Conservation (phyloP, 2,113 vertebrate species). For the Zonotrichia leucophrys region DNA sequence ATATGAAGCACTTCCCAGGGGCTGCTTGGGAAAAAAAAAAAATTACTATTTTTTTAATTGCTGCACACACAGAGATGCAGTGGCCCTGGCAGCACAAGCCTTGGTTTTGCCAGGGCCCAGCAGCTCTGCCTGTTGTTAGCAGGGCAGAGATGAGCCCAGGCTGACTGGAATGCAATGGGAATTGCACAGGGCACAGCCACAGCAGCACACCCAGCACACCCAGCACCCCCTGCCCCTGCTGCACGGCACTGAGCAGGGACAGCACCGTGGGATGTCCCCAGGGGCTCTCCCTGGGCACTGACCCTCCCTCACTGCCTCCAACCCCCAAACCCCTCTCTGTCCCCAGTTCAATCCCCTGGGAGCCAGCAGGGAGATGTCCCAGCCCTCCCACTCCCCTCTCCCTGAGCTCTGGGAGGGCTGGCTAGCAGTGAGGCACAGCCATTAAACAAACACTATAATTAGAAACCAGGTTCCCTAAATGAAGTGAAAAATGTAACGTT, state of each 20-base stretch:
- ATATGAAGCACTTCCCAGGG: background rate
- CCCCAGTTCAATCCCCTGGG: too few relatives aligned
- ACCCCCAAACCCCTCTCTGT: fast-evolving
- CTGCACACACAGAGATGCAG: background rate
- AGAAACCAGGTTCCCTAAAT: conserved; percentile 78
- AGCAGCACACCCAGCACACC: background rate
- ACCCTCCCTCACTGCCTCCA: background rate
- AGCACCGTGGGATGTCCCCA: background rate
- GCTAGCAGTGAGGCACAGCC: conserved; percentile 28
- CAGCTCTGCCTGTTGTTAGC: fast-evolving
- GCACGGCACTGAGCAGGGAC: background rate
- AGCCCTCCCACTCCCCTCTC: background rate
- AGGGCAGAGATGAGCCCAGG: fast-evolving
- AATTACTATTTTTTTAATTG: background rate
- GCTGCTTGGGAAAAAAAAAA: background rate
- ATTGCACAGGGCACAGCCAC: background rate
- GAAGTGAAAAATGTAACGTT: conserved; percentile 81
- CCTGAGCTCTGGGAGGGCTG: background rate
- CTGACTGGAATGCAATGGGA: fast-evolving
- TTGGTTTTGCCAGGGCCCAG: background rate
- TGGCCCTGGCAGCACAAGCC: background rate
- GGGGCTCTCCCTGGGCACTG: background rate
- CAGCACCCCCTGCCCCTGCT: background rate
- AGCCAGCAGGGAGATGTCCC: background rate
- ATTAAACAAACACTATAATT: conserved; percentile 83